These are phyloP conservation scores for Neelides sp. DNA, from an alignment of 1,140 invertebrate species.

Conservation along the genomic window DNA sequence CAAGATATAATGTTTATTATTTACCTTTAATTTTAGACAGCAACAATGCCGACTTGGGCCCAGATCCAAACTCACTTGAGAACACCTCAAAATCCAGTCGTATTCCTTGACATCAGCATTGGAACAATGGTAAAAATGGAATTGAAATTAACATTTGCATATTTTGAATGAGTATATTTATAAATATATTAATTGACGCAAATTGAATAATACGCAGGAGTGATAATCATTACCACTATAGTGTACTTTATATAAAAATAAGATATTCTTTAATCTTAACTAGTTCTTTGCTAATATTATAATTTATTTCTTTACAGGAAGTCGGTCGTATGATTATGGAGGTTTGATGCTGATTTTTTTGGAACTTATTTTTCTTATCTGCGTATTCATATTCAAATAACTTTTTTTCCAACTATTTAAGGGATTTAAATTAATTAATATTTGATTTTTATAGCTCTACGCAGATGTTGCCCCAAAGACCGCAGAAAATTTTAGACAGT, in stretches of 20 bases:
- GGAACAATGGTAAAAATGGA: constrained; percentile 48
- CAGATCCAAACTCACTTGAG: constrained; percentile 82
- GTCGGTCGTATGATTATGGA: constrained; percentile 26
- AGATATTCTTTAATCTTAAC: too few species aligned
- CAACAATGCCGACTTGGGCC: constrained; percentile 72
- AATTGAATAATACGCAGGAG: too few species aligned
- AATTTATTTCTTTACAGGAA: constrained; percentile 32
- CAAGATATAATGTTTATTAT: too few species aligned
- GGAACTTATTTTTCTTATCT: neutral
- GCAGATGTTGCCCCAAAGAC: constrained; percentile 93
- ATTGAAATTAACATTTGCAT: constrained; percentile 2
- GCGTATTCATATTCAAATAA: neutral
- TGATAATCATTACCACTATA: too few species aligned
- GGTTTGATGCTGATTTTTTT: neutral
- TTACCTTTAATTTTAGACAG: too few species aligned
- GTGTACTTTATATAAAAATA: too few species aligned
- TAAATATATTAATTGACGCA: too few species aligned
- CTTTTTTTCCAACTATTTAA: constrained; percentile 29
- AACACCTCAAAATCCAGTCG: constrained; percentile 78
- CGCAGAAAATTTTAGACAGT: constrained; percentile 95
- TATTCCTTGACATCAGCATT: constrained; percentile 59
- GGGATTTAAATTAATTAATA: constrained; percentile 84
- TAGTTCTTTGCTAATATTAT: constrained; percentile 10
- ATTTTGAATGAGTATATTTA: constrained; percentile 10
- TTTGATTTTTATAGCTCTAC: constrained; percentile 94